Base-by-base conservation (phyloP, 2,113 vertebrate species). In the Phasianus colchicus region DNA sequence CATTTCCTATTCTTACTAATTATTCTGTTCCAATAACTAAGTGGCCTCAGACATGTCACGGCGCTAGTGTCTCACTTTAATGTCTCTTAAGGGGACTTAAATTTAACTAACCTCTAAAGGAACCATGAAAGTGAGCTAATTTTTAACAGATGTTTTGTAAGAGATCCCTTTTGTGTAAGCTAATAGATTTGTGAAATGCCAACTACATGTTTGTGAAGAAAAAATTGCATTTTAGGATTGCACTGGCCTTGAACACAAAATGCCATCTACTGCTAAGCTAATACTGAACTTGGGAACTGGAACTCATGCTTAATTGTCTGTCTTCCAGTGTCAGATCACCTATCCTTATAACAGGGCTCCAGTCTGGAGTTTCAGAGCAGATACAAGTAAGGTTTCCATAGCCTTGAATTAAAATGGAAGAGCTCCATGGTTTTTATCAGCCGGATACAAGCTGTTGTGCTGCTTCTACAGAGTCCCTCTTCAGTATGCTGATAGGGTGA, bases 31-130 rank as follows among this genome's bases (percentile, higher is more conserved):
- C 55, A 88, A 73, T 18, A 71, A 30, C 8, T 9, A 63, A 64
- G 13, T 34, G 60, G 55, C 64, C 75, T 92, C 64, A 82, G 64
- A 77, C 50, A 30, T 30, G 52, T 47, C 4, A 3, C 54, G 92
- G 76, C 63, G 47, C 58, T 92, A 86, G 64, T 75, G 65, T 83
- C 42, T 81, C 69, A 27, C 32, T 84, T 32, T 78, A 76, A 90
- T 42, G 34, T 79, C 54, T 86, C 60, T 74, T 87, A 93, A 86
- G 71, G 64, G 42, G 64, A 73, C 78, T 95, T 96, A 90, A 88
- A 88, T 88, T 82, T 89, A 95, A 89, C 64, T 83, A 72, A 80
- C 67, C 20, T 71, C 27, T 89, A 83, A 71, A 87, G 12, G 34
- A 80, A 45, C 47, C 38, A 66, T 74, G 60, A 89, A 90, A 82